phyloP scores from a whole-genome alignment of 2,888 invertebrate species.

The Timema cristinae region DNA sequence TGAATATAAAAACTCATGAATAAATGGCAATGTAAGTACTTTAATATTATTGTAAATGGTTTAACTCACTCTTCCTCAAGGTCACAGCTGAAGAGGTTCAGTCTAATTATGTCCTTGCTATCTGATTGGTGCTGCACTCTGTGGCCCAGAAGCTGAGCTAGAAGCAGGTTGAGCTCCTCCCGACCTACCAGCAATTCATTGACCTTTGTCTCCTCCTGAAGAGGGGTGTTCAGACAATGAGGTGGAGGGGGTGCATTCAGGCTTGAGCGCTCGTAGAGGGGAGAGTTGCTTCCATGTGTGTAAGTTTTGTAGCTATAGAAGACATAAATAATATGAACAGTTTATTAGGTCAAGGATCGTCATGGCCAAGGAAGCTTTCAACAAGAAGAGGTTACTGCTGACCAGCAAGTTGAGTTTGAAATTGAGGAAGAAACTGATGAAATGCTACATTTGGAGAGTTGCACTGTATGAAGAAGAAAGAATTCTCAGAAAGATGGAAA shows the following conservation, averaged over 20 bases:
- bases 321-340: too few species aligned
- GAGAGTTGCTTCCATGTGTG: not conserved
- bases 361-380: too few species aligned
- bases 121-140: not conserved
- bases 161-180: conserved; percentile 27
- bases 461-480: too few species aligned
- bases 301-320: not conserved
- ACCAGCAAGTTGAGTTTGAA: too few species aligned
- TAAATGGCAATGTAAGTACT: too few species aligned
- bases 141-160: conserved; percentile 27
- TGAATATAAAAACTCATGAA: too few species aligned
- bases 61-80: conserved; percentile 10
- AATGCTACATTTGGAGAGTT: too few species aligned
- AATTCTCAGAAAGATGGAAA: too few species aligned
- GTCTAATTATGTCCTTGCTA: conserved; percentile 22
- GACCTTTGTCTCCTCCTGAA: not conserved
- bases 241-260: not conserved
- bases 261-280: not conserved
- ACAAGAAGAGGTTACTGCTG: too few species aligned
- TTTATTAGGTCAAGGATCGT: too few species aligned
- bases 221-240: not conserved
- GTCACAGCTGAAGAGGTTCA: conserved; percentile 21
- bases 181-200: conserved; percentile 24
- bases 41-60: too few species aligned
- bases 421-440: too few species aligned